Percentiles rank a stretch among this genome's conserved stretches.
Conservation (phyloP, 2,888 invertebrate species). For the Drosophila putrida region DNA sequence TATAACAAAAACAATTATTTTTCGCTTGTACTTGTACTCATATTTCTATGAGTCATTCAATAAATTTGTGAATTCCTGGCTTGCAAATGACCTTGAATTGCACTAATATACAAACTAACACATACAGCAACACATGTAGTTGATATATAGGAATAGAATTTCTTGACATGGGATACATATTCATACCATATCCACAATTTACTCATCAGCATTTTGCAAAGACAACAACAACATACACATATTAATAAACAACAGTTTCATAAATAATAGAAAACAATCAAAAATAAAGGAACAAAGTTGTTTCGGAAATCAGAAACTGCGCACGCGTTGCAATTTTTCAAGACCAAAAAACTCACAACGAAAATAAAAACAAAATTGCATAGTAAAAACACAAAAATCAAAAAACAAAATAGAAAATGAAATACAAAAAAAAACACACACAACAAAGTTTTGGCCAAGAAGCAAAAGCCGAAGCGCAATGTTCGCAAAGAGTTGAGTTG, state of each 20-base stretch:
- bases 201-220: constrained; percentile 49
- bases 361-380: constrained; percentile 40
- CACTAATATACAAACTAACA: constrained; percentile 19
- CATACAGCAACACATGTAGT: not conserved
- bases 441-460: constrained; percentile 33
- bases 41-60: constrained; percentile 37
- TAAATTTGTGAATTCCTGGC: constrained; percentile 20
- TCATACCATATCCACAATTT: constrained; percentile 23
- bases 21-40: not conserved
- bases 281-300: constrained; percentile 5
- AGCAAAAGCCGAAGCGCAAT: constrained; percentile 45
- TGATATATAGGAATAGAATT: constrained; percentile 5
- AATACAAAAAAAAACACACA: not conserved
- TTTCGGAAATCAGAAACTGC: constrained; percentile 44
- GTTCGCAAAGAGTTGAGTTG: not conserved
- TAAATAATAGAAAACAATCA: constrained; percentile 32
- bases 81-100: constrained; percentile 56
- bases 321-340: constrained; percentile 62
- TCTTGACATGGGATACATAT: constrained; percentile 20
- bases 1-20: not conserved
- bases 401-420: not conserved
- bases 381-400: constrained; percentile 29
- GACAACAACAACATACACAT: constrained; percentile 26
- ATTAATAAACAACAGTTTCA: constrained; percentile 27
- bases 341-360: constrained; percentile 27